Evolutionary conservation across 1,140 invertebrate genomes (phyloP).

Genomic region (Hylaeus volcanicus): DNA sequence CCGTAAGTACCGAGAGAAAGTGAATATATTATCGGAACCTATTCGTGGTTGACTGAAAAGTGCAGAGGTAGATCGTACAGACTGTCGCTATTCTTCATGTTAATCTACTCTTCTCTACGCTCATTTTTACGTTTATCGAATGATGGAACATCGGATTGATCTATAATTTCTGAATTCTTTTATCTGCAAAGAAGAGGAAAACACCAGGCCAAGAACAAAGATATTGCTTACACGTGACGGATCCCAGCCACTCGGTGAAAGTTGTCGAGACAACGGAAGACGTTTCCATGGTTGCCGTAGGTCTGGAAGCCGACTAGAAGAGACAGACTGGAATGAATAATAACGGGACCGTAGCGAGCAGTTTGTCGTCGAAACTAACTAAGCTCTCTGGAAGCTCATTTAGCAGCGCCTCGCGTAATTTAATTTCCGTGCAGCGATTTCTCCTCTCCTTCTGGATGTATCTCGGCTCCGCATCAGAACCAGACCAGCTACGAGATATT

Average conservation of each 20-base stretch:
- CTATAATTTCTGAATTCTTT: no score
- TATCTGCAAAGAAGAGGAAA: no score
- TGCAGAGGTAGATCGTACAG: no score
- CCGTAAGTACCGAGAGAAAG: no score
- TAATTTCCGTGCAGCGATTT: conserved; percentile 63
- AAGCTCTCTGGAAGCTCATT: conserved; percentile 55
- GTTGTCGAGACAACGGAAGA: conserved; percentile 3
- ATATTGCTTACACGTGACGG: background rate
- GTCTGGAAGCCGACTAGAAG: background rate
- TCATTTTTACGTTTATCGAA: no score
- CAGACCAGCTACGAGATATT: background rate
- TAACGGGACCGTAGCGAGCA: conserved; percentile 30
- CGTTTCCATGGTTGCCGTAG: background rate
- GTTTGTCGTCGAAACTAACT: conserved; percentile 50
- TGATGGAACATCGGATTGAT: no score
- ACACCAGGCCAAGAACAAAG: background rate
- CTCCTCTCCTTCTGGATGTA: background rate
- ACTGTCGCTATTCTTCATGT: no score
- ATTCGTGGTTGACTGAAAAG: no score
- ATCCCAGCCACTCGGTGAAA: conserved; percentile 5
- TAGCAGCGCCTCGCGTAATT: conserved; percentile 60
- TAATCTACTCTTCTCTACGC: no score
- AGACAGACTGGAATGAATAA: conserved; percentile 38
- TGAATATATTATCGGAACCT: no score
- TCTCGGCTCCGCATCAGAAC: background rate